These are phyloP conservation scores for Drosophila aff. DNA, from an alignment of 1,140 invertebrate species.

Conservation along the genomic window DNA sequence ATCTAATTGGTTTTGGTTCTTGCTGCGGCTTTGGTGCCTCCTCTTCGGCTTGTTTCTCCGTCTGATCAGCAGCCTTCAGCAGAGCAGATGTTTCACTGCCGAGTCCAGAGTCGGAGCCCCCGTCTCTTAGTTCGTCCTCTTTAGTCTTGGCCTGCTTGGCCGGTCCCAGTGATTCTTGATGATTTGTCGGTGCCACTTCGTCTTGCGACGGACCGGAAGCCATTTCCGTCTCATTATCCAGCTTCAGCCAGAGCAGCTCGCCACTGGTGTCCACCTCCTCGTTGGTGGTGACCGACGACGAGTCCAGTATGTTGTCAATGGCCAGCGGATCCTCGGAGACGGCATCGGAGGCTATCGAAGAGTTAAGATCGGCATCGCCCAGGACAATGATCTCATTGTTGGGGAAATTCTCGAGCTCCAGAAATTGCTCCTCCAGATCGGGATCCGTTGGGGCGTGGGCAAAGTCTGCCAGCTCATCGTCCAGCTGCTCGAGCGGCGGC, in stretches of 20 bases:
- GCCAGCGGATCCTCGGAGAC: conserved; percentile 77
- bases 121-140: conserved; percentile 88
- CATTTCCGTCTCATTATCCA: conserved; percentile 29
- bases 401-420: conserved; percentile 60
- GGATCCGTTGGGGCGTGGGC: conserved; percentile 41
- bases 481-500: conserved; percentile 7
- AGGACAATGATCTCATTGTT: conserved; percentile 79
- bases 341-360: conserved; percentile 70
- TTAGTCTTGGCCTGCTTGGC: conserved; percentile 65
- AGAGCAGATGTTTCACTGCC: conserved; percentile 87
- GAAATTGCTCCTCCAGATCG: conserved; percentile 61
- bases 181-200: conserved; percentile 1
- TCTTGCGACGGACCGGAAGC: background rate
- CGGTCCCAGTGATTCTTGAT: background rate
- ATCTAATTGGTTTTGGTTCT: conserved; percentile 54
- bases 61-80: conserved; percentile 16
- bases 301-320: conserved; percentile 59
- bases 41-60: conserved; percentile 13
- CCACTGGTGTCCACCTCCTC: conserved; percentile 64
- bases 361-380: conserved; percentile 67
- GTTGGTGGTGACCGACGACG: conserved; percentile 56
- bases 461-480: conserved; percentile 37
- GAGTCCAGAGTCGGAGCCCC: conserved; percentile 92
- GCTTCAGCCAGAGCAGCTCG: conserved; percentile 64
- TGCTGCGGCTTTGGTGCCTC: conserved; percentile 5